Conservation (phyloP, 1,140 invertebrate genomes). For the Panagrolaimus sp. region DNA sequence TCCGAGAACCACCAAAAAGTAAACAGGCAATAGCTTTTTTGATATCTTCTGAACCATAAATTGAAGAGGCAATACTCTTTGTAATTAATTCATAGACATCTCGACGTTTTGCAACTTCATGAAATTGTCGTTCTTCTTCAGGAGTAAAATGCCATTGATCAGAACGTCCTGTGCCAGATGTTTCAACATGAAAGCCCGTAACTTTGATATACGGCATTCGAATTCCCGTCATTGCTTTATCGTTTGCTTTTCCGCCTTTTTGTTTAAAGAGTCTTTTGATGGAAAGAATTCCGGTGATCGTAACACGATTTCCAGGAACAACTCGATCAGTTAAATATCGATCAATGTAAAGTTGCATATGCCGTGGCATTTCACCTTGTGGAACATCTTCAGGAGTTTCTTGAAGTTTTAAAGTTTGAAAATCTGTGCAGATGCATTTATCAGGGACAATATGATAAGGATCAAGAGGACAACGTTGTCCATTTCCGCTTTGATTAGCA, state of each 20-base stretch:
- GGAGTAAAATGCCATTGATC: conserved; percentile 65
- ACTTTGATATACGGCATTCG: conserved; percentile 87
- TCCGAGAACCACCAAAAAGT: conserved; percentile 78
- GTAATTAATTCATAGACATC: conserved; percentile 85
- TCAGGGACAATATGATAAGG: conserved; percentile 96
- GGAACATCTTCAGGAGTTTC: conserved; percentile 92
- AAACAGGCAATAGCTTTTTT: conserved; percentile 95
- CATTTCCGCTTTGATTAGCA: conserved; percentile 76
- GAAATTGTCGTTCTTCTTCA: conserved; percentile 86
- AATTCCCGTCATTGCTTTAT: conserved; percentile 84
- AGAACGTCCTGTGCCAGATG: conserved; percentile 72
- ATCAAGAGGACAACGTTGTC: conserved; percentile 82
- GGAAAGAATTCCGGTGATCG: conserved; percentile 88
- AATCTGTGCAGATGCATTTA: conserved; percentile 93
- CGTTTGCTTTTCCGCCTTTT: conserved; percentile 64
- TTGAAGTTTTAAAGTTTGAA: conserved; percentile 80
- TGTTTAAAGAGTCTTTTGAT: conserved; percentile 77
- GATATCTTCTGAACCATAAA: conserved; percentile 87
- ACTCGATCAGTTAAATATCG: conserved; percentile 85
- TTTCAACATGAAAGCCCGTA: conserved; percentile 82
- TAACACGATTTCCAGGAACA: conserved; percentile 89
- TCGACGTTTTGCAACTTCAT: conserved; percentile 72
- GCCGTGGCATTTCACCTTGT: conserved; percentile 94
- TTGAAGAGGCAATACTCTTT: conserved; percentile 89
- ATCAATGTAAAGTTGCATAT: conserved; percentile 89